A percentile compares a stretch with the other conserved stretches of the same genome.
phyloP scores from a whole-genome alignment of 2,888 invertebrate genomes.

The Slavum lentiscoides region DNA sequence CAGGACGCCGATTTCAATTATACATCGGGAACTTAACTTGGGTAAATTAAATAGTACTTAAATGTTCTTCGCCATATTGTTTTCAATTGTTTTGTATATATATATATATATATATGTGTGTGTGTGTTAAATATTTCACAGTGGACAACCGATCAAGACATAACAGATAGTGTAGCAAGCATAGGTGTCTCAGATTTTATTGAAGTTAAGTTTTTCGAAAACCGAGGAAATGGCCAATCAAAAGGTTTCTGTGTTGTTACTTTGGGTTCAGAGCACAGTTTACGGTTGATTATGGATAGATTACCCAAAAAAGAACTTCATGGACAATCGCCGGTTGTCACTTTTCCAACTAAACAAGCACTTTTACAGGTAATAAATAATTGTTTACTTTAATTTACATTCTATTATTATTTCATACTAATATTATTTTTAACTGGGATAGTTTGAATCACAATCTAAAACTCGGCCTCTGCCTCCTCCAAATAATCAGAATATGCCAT shows the following conservation, averaged over 20 bases:
- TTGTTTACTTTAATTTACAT: neutral
- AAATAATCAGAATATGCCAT: slow-evolving; percentile 52
- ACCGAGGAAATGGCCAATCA: slow-evolving; percentile 96
- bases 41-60: slow-evolving; percentile 65
- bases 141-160: slow-evolving; percentile 98
- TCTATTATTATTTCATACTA: neutral
- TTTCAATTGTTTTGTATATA: too few species aligned
- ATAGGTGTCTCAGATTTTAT: slow-evolving; percentile 91
- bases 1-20: slow-evolving; percentile 52
- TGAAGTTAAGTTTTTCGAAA: slow-evolving; percentile 99
- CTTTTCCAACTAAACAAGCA: slow-evolving; percentile 91
- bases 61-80: neutral
- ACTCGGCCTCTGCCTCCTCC: slow-evolving; percentile 82
- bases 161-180: slow-evolving; percentile 84
- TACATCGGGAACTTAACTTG: slow-evolving; percentile 81
- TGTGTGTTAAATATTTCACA: slow-evolving; percentile 59
- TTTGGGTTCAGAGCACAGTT: slow-evolving; percentile 88
- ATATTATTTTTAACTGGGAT: slow-evolving; percentile 58
- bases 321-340: slow-evolving; percentile 92
- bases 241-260: slow-evolving; percentile 98
- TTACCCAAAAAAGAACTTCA: slow-evolving; percentile 94
- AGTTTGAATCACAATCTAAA: slow-evolving; percentile 91
- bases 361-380: slow-evolving; percentile 64
- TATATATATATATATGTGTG: neutral
- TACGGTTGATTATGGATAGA: slow-evolving; percentile 87